Conservation (phyloP, 1,140 invertebrate genomes). For the Araneus ventricosus region DNA sequence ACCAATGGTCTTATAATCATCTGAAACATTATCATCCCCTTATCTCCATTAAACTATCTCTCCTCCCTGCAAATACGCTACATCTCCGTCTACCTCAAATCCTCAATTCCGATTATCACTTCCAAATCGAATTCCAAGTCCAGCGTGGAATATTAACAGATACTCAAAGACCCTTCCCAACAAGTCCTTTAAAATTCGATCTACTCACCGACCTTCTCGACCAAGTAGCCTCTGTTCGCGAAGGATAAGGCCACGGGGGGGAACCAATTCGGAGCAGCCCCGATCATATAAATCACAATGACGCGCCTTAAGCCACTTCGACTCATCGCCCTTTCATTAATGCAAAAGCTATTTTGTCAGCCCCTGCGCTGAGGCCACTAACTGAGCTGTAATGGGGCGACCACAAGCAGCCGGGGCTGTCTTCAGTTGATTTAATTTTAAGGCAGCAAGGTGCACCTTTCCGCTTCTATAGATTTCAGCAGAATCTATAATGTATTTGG, state of each 20-base stretch:
- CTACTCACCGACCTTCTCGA: not conserved
- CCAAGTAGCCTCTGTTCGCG: not conserved
- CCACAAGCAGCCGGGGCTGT: not conserved
- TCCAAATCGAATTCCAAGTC: conserved; percentile 28
- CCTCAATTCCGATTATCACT: conserved; percentile 40
- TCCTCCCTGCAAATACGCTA: not conserved
- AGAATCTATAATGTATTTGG: not conserved
- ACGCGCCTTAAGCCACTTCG: not conserved
- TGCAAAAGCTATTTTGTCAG: conserved; percentile 52
- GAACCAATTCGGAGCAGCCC: not conserved
- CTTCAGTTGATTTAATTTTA: conserved; percentile 35
- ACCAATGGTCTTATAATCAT: too few relatives aligned
- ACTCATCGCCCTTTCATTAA: conserved; percentile 51
- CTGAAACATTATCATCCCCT: not conserved
- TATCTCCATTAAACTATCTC: not conserved
- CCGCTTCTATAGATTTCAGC: too few relatives aligned
- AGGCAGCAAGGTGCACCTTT: not conserved
- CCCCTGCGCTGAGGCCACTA: conserved; percentile 28
- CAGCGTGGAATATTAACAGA: conserved; percentile 41
- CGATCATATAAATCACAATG: conserved; percentile 60
- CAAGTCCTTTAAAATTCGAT: conserved; percentile 56
- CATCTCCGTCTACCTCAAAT: not conserved
- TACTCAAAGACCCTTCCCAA: not conserved
- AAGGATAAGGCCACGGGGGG: not conserved
- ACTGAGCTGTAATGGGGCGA: conserved; percentile 48